phyloP scores from a whole-genome alignment of 2,113 vertebrate genomes.

The Lasiurus cinereus region DNA sequence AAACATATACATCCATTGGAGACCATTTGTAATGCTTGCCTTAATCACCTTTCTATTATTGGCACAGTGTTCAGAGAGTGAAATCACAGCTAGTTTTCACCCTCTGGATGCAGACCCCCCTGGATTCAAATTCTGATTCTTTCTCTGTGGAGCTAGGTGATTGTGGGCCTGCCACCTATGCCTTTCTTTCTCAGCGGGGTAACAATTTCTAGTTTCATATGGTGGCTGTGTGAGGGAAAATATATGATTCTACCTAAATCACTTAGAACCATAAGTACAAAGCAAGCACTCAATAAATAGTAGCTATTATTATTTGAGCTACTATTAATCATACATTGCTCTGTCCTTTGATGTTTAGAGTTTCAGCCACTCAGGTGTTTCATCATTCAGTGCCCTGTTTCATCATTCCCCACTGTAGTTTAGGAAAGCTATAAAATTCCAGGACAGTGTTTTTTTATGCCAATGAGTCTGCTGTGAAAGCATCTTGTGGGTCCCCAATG shows the following conservation, averaged over 20 bases:
- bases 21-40: background rate
- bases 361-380: background rate
- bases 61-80: background rate
- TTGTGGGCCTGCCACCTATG: background rate
- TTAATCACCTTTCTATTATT: background rate
- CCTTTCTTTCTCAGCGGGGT: background rate
- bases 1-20: background rate
- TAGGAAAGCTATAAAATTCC: background rate
- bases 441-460: background rate
- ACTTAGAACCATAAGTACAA: background rate
- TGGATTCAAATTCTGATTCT: background rate
- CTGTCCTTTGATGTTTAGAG: background rate
- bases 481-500: background rate
- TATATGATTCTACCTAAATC: background rate
- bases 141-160: background rate
- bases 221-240: background rate
- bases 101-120: background rate
- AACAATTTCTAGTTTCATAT: background rate
- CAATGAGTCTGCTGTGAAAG: background rate
- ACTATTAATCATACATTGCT: background rate
- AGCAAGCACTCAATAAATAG: constrained; percentile 10
- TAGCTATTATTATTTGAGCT: background rate
- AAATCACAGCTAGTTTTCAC: background rate
- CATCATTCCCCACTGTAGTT: background rate
- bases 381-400: background rate